Evolutionary conservation across 1,140 invertebrate genomes (phyloP).

Genomic region (Eubasilissa regina): DNA sequence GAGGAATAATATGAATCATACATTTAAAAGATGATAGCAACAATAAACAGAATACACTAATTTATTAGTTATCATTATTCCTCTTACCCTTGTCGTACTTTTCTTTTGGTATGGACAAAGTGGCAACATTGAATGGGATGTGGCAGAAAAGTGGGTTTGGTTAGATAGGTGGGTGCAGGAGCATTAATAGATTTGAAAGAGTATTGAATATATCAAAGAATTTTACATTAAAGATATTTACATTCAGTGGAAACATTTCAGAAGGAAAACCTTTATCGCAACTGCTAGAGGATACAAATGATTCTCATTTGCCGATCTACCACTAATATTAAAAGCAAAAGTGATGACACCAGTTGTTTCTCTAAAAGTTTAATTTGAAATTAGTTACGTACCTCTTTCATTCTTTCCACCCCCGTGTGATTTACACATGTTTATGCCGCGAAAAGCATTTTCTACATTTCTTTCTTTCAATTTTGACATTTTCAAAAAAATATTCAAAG

Average conservation of each 20-base stretch:
- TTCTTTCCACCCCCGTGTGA: conserved; percentile 41
- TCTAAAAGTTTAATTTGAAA: too few species aligned
- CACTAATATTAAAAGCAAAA: not conserved
- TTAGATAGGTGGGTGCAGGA: too few species aligned
- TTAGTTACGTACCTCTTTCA: conserved; percentile 36
- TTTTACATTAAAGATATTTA: not conserved
- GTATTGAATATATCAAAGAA: conserved; percentile 1
- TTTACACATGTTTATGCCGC: conserved; percentile 28
- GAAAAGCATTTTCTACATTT: not conserved
- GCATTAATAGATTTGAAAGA: too few species aligned
- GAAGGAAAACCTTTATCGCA: not conserved
- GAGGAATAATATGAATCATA: too few species aligned
- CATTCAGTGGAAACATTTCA: not conserved
- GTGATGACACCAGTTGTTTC: not conserved
- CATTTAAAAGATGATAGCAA: too few species aligned
- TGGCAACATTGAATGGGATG: too few species aligned
- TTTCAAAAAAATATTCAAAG: too few species aligned
- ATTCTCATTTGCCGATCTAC: not conserved
- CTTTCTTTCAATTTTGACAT: not conserved
- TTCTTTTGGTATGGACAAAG: too few species aligned
- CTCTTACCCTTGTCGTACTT: too few species aligned
- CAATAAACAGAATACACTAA: too few species aligned
- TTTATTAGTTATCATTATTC: too few species aligned
- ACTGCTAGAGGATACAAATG: not conserved
- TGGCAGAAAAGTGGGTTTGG: too few species aligned